Conservation (phyloP, 2,888 invertebrate species). For the Hyalella azteca region DNA sequence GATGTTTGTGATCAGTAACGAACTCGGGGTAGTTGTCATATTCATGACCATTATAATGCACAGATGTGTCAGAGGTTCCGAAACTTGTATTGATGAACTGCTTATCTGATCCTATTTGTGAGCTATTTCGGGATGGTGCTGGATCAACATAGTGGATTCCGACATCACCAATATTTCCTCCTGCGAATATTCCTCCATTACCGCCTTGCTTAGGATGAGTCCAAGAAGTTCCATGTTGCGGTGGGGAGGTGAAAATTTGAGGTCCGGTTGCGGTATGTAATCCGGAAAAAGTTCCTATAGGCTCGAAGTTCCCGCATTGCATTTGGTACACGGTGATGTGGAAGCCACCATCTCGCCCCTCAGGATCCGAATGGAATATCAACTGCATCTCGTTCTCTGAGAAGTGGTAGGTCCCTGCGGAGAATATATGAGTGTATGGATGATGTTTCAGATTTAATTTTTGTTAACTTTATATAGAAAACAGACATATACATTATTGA, state of each 20-base stretch:
- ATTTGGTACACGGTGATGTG: constrained; percentile 27
- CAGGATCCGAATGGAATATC: constrained; percentile 23
- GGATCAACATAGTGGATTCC: not conserved
- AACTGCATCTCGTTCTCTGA: constrained; percentile 35
- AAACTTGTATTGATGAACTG: constrained; percentile 12
- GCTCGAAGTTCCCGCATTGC: constrained; percentile 26
- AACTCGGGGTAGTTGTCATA: not conserved
- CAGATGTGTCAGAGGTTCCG: constrained; percentile 4
- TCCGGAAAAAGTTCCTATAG: constrained; percentile 5
- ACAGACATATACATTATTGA: too few species aligned
- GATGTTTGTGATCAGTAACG: not conserved
- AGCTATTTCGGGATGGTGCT: too few species aligned
- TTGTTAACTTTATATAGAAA: too few species aligned
- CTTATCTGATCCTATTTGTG: not conserved
- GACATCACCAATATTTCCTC: not conserved
- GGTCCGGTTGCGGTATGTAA: not conserved
- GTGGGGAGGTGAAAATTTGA: not conserved
- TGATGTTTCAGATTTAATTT: too few species aligned
- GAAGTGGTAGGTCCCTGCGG: constrained; percentile 37
- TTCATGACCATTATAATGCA: constrained; percentile 2
- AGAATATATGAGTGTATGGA: too few species aligned
- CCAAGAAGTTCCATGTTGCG: not conserved
- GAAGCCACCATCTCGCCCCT: constrained; percentile 8
- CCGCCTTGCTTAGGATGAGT: too few species aligned
- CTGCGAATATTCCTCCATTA: not conserved